phyloP scores from a whole-genome alignment of 1,140 invertebrate genomes.

The Eumeta japonica region DNA sequence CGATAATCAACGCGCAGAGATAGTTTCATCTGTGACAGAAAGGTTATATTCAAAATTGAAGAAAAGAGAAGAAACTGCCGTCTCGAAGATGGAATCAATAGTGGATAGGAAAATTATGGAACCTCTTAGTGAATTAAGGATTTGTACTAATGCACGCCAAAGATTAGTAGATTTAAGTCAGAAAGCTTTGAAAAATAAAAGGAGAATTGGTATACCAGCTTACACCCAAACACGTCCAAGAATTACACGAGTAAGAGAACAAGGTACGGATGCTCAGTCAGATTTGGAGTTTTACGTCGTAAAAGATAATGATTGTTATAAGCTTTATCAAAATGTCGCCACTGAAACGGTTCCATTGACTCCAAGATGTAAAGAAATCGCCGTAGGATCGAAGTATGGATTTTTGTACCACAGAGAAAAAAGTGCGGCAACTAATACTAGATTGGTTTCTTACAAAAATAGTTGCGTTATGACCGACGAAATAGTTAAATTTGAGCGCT shows the following conservation, averaged over 20 bases:
- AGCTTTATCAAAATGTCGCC: slow-evolving; percentile 28
- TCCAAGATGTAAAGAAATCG: slow-evolving; percentile 42
- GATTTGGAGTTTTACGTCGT: slow-evolving; percentile 47
- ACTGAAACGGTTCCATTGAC: slow-evolving; percentile 42
- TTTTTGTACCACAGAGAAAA: slow-evolving; percentile 36
- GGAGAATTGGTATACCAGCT: slow-evolving; percentile 57
- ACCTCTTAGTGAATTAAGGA: slow-evolving; percentile 52
- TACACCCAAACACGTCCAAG: slow-evolving; percentile 62
- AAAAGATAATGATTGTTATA: slow-evolving; percentile 26
- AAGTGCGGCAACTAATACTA: slow-evolving; percentile 36
- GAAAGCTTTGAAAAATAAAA: slow-evolving; percentile 58
- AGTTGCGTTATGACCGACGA: slow-evolving; percentile 30
- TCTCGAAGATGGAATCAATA: slow-evolving; percentile 37
- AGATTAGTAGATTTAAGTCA: slow-evolving; percentile 59
- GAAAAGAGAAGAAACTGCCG: slow-evolving; percentile 55
- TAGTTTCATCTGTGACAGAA: slow-evolving; percentile 68
- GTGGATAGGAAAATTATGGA: slow-evolving; percentile 44
- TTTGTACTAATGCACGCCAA: slow-evolving; percentile 59
- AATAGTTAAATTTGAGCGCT: slow-evolving; percentile 18
- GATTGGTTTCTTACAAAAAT: slow-evolving; percentile 20
- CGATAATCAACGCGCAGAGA: slow-evolving; percentile 61
- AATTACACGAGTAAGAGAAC: slow-evolving; percentile 60
- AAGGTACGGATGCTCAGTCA: slow-evolving; percentile 52
- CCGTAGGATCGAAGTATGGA: slow-evolving; percentile 33
- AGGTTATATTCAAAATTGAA: slow-evolving; percentile 65